Evolutionary conservation across 2,797 vertebrate genomes (phyloP), one percentile per base, ranked within the genome.

Genomic region (Mormyrops attenuatus): DNA sequence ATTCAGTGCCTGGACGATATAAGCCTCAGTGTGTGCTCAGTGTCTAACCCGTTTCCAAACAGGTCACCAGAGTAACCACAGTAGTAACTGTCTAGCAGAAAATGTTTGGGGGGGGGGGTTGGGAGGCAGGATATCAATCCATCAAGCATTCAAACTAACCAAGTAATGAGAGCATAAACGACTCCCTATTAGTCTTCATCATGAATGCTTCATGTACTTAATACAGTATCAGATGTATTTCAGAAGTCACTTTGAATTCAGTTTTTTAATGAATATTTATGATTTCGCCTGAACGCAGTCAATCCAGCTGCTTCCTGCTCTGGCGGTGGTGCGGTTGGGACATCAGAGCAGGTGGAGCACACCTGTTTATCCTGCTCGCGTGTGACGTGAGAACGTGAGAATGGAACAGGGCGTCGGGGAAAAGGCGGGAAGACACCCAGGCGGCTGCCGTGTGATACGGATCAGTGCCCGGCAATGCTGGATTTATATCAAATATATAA

Each of bases 301-400:
- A n/a, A 26, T 52, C 5, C 20, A 85, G 38, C 47, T 84, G 80
- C 17, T 84, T 84, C 20, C n/a, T 84, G 47, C 44, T 30, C 80
- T 84, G 49, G 22, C 5, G 44, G 6, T 9, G 20, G 44, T 8
- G 82, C 22, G 5, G 22, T 85, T 13, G 17, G 82, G 44, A 85
- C 82, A 8, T 2, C 9, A 5, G 3, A 92, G 91, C 91, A 93
- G 89, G 89, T n/a, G 13, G 9, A 49, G 2, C 3, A 3, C 73
- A 89, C 73, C 88, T 89, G 49, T 53, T 44, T 57, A 20, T 44
- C 69, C 69, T 89, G 47, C 88, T 73, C n/a, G 30, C 30, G 5
- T 13, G 49, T 60, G 52, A 38, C 49, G 53, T 60, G 20, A 44
- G 49, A 11, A 55, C 17, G 53, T 55, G 53, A 55, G 53, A 89